Base-by-base conservation (phyloP, 2,888 invertebrate species). In the Drosophila niveifrons region DNA sequence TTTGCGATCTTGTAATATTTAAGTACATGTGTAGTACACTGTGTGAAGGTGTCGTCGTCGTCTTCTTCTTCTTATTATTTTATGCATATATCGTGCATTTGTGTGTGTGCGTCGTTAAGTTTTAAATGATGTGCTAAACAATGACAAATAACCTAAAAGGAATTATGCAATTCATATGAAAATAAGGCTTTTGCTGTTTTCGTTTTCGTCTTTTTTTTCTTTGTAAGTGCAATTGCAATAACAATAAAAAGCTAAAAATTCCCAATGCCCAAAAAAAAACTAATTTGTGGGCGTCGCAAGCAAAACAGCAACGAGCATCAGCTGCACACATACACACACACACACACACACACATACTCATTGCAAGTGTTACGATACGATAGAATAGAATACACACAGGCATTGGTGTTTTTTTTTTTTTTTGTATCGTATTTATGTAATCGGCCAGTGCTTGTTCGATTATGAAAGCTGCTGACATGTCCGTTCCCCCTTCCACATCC, bases 141-240 rank as follows among this genome's bases (percentile, higher is more conserved):
- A 7, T 66, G 15, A 7, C 70, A 65, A 78, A 68, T 80, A 81
- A 78, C 82, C 80, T 78, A 71, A 78, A 81, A 84, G 68, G 63
- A 75, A 75, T 81, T 81, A 81, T 81, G 81, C 81, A 81, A 80
- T 83, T 80, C 48, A 67, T 72, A 11, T 72, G 48, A 65, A 57
- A 57, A 67, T 67, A 66, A 72, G 72, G 62, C 68, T 68, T 73
- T 43, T 9, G 56, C 44, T 50, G 44, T 46, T 48, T 39, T 68
- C 36, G 31, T 66, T 61, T 72, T 61, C n/a, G n/a, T n/a, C n/a
- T n/a, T n/a, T n/a, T n/a, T n/a, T n/a, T n/a, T n/a, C n/a, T 36
- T 62, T 72, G 61, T 61, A 56, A 72, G 66, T 72, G 55, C 43
- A 10, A 13, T n/a, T 53, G 39, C 31, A 57, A 53, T 43, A 57